Conservation (phyloP, 2,797 vertebrate genomes). For the Falco naumanni region DNA sequence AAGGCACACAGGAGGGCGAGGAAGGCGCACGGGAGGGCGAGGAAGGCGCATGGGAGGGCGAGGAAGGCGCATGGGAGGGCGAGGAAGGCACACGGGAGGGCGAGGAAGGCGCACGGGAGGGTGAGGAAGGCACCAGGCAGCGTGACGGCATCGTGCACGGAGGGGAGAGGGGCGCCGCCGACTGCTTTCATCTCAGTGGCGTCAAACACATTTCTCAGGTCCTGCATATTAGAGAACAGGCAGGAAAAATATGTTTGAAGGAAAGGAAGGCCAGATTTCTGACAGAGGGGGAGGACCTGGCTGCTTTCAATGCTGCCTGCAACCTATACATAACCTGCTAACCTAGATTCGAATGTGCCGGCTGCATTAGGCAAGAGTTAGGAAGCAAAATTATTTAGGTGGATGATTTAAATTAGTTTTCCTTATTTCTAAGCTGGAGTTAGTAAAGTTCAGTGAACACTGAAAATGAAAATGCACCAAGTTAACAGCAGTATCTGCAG, state of each 20-base stretch:
- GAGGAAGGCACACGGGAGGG: too few relatives aligned
- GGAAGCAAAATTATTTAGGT: background rate
- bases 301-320: background rate
- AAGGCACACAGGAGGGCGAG: background rate
- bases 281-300: background rate
- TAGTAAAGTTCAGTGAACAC: background rate
- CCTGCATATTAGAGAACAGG: background rate
- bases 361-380: background rate
- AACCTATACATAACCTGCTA: background rate
- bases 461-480: background rate
- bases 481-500: background rate
- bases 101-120: background rate
- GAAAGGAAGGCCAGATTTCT: background rate
- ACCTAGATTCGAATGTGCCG: background rate
- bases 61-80: background rate
- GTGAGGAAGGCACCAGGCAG: background rate
- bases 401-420: background rate
- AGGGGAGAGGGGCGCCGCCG: fast-evolving
- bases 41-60: background rate
- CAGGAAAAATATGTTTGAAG: background rate
- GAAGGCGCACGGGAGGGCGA: background rate
- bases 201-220: background rate
- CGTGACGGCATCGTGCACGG: fast-evolving
- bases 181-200: background rate
- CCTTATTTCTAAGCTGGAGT: background rate